Evolutionary conservation across 2,797 vertebrate species (phyloP).

Genomic region (Esox lucius): DNA sequence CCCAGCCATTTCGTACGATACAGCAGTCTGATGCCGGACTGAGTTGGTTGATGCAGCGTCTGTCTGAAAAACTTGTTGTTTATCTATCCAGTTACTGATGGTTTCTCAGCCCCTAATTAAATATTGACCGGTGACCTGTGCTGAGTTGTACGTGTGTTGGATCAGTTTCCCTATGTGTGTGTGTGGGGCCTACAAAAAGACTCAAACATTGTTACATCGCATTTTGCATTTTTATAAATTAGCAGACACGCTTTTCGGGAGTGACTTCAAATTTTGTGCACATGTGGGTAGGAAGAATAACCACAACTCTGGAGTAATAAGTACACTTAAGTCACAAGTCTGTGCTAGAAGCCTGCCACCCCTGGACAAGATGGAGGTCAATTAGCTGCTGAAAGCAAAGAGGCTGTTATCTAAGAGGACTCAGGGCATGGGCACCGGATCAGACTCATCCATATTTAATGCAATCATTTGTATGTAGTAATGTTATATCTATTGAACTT

Average conservation of each 20-base stretch:
- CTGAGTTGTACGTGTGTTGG: constrained; percentile 8
- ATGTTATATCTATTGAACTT: constrained; percentile 36
- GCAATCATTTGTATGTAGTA: constrained; percentile 53
- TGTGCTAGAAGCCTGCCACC: neutral
- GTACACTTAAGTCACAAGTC: too few species aligned
- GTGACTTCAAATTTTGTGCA: too few species aligned
- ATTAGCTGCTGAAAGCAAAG: constrained; percentile 27
- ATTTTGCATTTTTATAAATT: too few species aligned
- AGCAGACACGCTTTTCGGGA: too few species aligned
- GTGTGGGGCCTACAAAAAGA: constrained; percentile 21
- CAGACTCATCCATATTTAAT: constrained; percentile 66
- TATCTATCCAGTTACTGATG: neutral
- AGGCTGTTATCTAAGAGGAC: constrained; percentile 39
- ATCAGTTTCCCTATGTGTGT: constrained; percentile 25
- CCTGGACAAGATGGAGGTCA: constrained; percentile 2
- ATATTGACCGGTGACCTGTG: constrained; percentile 48
- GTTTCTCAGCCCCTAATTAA: constrained; percentile 40
- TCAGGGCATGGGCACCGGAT: constrained; percentile 22
- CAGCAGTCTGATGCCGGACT: too few species aligned
- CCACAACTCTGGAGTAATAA: too few species aligned
- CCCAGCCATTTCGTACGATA: too few species aligned
- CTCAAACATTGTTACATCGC: neutral
- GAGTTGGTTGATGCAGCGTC: too few species aligned
- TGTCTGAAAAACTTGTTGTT: too few species aligned
- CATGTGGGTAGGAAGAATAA: too few species aligned